These are phyloP conservation scores for Rhynchomys soricoides DNA, from an alignment of 2,113 vertebrate species.

Conservation along the genomic window DNA sequence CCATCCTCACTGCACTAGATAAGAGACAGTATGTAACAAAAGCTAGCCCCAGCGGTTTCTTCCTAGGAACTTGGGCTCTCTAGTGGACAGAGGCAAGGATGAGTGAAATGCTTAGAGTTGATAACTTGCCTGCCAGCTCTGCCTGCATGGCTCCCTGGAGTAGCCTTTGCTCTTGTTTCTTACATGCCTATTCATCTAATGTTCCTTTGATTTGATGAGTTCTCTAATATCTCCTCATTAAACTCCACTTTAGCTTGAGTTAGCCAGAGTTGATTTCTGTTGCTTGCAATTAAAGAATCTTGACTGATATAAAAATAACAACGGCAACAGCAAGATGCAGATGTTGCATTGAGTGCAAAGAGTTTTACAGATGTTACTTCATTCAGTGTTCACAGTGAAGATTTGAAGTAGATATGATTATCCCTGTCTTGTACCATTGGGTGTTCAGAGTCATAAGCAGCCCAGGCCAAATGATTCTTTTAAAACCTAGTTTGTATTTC, in stretches of 20 bases:
- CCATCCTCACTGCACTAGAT: not conserved
- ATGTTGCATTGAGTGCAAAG: slow-evolving; percentile 3
- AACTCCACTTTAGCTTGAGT: slow-evolving; percentile 25
- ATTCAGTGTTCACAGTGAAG: not conserved
- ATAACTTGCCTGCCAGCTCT: not conserved
- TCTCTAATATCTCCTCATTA: slow-evolving; percentile 33
- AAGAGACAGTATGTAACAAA: not conserved
- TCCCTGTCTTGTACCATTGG: not conserved
- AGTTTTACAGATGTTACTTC: not conserved
- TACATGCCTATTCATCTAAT: not conserved
- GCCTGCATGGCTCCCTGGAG: not conserved
- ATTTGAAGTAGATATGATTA: not conserved
- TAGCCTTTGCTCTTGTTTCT: not conserved
- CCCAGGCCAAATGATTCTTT: not conserved
- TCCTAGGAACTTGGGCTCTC: not conserved
- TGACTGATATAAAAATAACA: slow-evolving; percentile 63
- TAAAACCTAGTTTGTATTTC: not conserved
- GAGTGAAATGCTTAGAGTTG: not conserved
- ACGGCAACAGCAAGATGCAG: slow-evolving; percentile 24
- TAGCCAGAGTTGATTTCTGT: slow-evolving; percentile 47
- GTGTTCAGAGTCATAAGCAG: not conserved
- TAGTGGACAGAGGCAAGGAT: not conserved
- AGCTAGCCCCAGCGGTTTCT: not conserved
- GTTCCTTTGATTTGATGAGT: slow-evolving; percentile 35
- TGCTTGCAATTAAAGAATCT: slow-evolving; percentile 33